Evolutionary conservation across 2,888 invertebrate species (phyloP).

Genomic region (Harmothoe impar): DNA sequence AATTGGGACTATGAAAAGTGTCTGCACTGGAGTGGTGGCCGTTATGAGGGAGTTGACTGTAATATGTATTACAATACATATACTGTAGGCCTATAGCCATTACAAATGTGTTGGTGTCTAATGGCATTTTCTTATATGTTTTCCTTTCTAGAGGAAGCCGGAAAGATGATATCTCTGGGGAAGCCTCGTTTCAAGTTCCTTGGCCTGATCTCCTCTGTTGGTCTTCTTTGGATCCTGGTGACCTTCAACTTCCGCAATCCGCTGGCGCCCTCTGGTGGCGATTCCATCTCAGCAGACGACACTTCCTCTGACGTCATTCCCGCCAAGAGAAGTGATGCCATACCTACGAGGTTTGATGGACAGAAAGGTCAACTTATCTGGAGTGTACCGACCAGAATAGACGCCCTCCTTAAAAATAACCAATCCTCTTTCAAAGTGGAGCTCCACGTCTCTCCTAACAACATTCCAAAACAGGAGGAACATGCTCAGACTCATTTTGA

Average conservation of each 20-base stretch:
- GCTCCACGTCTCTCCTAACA: background rate
- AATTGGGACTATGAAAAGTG: too few relatives aligned
- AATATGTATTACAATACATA: too few relatives aligned
- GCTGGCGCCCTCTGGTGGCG: background rate
- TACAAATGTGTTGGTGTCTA: too few relatives aligned
- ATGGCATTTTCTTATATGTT: too few relatives aligned
- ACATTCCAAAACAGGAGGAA: background rate
- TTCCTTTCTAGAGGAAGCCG: too few relatives aligned
- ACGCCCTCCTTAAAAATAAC: background rate
- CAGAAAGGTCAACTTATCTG: constrained; percentile 32
- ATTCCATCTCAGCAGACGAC: background rate
- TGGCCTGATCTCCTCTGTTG: background rate
- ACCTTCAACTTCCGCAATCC: background rate
- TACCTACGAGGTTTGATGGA: background rate
- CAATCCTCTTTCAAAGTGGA: background rate
- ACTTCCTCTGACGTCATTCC: background rate
- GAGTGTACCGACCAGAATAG: constrained; percentile 22
- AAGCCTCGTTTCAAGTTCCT: constrained; percentile 34
- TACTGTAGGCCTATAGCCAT: too few relatives aligned
- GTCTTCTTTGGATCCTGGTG: background rate
- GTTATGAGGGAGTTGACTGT: too few relatives aligned
- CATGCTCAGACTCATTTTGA: too few relatives aligned
- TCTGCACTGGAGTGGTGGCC: too few relatives aligned
- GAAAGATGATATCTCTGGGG: background rate
- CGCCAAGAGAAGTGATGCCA: background rate